These are phyloP conservation scores for Chaetura pelagica DNA, from an alignment of 2,113 vertebrate genomes.

Conservation along the genomic window DNA sequence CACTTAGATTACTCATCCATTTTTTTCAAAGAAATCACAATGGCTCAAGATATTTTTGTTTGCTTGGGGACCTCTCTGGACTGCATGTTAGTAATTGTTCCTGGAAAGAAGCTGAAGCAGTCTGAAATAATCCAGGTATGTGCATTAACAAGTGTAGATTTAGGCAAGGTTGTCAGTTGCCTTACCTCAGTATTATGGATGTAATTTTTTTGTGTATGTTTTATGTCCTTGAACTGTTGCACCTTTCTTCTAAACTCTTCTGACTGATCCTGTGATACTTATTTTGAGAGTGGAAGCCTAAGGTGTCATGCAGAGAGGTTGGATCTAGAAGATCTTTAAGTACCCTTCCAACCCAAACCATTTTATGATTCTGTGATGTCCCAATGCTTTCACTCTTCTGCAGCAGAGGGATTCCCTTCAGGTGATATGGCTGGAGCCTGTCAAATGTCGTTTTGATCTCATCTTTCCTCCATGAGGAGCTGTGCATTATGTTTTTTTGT, in stretches of 20 bases:
- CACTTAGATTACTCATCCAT: neutral
- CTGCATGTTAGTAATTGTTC: neutral
- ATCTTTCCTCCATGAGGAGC: neutral
- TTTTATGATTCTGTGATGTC: no score
- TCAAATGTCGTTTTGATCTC: neutral
- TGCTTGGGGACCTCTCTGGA: neutral
- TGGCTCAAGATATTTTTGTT: neutral
- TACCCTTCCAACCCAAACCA: no score
- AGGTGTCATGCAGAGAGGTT: neutral
- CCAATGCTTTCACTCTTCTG: neutral
- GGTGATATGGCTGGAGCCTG: accelerated
- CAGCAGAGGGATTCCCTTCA: neutral
- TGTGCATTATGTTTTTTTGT: neutral
- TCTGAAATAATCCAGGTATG: neutral
- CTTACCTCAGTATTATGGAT: neutral
- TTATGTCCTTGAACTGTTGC: neutral
- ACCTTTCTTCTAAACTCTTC: neutral
- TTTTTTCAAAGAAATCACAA: neutral
- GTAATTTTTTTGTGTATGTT: neutral
- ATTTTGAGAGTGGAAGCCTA: neutral
- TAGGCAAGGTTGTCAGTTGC: neutral
- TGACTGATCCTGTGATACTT: neutral
- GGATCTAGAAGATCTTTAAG: no score
- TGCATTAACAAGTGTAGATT: neutral
- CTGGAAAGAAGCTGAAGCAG: constrained; percentile 1